Evolutionary conservation across 2,888 invertebrate genomes (phyloP), one percentile per base, ranked within the genome.

Genomic region (Agrochola litura): DNA sequence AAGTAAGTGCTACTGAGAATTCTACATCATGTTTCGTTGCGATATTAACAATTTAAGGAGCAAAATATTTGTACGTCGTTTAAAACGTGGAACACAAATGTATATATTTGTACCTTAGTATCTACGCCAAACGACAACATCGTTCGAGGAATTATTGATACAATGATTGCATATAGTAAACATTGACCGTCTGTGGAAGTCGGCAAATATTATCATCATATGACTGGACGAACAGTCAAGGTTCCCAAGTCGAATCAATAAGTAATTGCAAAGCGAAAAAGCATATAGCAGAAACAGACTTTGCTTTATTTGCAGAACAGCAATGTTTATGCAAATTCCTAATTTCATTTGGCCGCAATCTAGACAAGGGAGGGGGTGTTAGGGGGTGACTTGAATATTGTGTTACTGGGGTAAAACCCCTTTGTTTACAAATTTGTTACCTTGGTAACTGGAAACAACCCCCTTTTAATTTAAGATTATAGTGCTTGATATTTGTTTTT

Each of bases 391-490:
- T 82, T 80, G 74, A 83, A 84, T 85, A 87, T 84, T 81, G 58
- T 86, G 82, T 85, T 85, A 85, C 87, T 89, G 85, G 82, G 81
- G 84, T 89, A 84, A 88, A 76, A 80, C 80, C 92, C 93, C 92
- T 92, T 91, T 93, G 91, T 91, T 91, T 87, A 84, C 81, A 77
- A 76, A 52, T 74, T 63, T 41, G 90, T 89, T 72, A 69, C 86
- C 82, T 89, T 86, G 84, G 89, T 56, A 82, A 90, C 86, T 67
- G 54, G 73, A 82, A 83, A 80, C 73, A 64, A 71, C 77, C 81
- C 84, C 82, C 76, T 73, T 84, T 76, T 78, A 74, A 79, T 76
- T 76, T 83, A 81, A 83, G 69, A 82, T 81, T 86, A 82, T 58
- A 49, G 65, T 78, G 70, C 30, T 82, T 67, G 67, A 77, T 83